phyloP scores from a whole-genome alignment of 2,113 vertebrate genomes.

The Prunella fulvescens region DNA sequence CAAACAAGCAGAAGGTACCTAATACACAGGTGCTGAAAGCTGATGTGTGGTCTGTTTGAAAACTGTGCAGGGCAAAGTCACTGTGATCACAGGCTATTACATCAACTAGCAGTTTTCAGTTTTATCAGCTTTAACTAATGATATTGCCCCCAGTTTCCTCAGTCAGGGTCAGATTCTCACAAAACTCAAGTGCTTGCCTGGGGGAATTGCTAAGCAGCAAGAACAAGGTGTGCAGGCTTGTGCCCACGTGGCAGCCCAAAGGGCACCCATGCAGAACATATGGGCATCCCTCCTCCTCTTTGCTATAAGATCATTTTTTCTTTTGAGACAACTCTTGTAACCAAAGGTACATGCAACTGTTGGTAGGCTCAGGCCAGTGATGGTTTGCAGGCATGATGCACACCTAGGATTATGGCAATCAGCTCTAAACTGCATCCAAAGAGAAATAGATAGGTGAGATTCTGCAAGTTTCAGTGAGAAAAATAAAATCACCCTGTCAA shows the following conservation, averaged over 20 bases:
- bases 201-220: background rate
- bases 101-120: background rate
- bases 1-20: background rate
- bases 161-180: background rate
- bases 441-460: background rate
- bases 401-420: background rate
- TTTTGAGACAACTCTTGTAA: background rate
- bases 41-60: background rate
- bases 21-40: background rate
- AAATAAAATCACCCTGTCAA: background rate
- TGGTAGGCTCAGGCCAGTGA: background rate
- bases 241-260: rapidly evolving
- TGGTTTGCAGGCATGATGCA: background rate
- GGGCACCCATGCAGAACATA: background rate
- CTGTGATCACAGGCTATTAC: background rate
- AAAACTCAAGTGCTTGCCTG: background rate
- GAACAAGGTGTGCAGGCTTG: background rate
- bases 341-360: background rate
- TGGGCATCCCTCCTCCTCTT: background rate
- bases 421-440: background rate
- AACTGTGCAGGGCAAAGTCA: background rate
- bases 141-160: background rate
- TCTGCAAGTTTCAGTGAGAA: background rate
- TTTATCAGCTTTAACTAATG: background rate
- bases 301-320: background rate